Evolutionary conservation across 2,888 invertebrate genomes (phyloP).

Genomic region (Lysandra bellargus): DNA sequence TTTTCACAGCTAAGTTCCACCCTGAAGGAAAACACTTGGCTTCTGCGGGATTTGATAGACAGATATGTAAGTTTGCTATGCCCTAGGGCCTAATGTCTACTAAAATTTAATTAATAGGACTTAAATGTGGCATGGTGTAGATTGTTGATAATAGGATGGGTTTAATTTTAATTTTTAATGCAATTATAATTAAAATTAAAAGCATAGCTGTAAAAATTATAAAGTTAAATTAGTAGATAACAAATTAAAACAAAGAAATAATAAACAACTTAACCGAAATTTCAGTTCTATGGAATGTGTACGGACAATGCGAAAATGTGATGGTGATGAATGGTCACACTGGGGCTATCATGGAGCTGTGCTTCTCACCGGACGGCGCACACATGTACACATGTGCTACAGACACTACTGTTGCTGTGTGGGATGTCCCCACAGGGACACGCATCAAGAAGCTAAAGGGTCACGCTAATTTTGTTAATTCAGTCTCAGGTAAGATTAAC

Average conservation of each 20-base stretch:
- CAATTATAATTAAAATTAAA: too few relatives aligned
- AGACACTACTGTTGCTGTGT: slow-evolving; percentile 96
- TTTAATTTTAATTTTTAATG: too few relatives aligned
- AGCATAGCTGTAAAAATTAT: background rate
- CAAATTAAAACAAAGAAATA: background rate
- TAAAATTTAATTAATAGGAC: background rate
- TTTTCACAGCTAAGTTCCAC: slow-evolving; percentile 95
- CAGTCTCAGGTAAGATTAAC: slow-evolving; percentile 75
- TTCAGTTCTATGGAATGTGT: slow-evolving; percentile 96
- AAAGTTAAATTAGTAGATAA: background rate
- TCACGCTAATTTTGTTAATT: slow-evolving; percentile 88
- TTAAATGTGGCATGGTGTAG: background rate
- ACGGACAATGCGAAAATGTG: slow-evolving; percentile 98
- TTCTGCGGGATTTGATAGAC: slow-evolving; percentile 96
- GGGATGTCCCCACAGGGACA: slow-evolving; percentile 95
- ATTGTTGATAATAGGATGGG: too few relatives aligned
- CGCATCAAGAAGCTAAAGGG: slow-evolving; percentile 95
- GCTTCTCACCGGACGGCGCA: slow-evolving; percentile 91
- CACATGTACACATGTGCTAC: slow-evolving; percentile 95
- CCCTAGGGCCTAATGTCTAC: background rate
- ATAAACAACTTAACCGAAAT: slow-evolving; percentile 38
- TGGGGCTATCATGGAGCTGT: slow-evolving; percentile 96
- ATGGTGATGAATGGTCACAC: slow-evolving; percentile 96
- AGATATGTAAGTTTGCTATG: slow-evolving; percentile 88
- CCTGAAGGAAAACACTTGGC: slow-evolving; percentile 97